phyloP scores from a whole-genome alignment of 2,797 vertebrate genomes.

The Muraenolepis orangiensis region DNA sequence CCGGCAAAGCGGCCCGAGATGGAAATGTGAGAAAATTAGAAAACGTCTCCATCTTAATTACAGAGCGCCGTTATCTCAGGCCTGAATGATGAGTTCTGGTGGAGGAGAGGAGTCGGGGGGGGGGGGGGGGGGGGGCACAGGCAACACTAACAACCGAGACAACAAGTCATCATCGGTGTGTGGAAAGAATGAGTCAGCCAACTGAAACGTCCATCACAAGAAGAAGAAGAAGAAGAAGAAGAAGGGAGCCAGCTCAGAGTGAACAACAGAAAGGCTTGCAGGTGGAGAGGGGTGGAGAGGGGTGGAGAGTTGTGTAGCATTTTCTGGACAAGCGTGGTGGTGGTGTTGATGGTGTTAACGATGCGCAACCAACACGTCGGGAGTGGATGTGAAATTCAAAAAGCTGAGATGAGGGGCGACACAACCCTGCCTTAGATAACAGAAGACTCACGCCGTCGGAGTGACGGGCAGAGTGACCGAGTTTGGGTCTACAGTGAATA shows the following conservation, averaged over 20 bases:
- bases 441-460: background rate
- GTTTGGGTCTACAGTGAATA: too few relatives aligned
- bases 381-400: background rate
- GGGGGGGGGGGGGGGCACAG: too few relatives aligned
- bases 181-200: background rate
- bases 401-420: background rate
- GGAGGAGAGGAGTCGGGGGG: too few relatives aligned
- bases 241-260: background rate
- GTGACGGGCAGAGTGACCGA: too few relatives aligned
- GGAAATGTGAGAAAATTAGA: conserved; percentile 40
- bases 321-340: background rate
- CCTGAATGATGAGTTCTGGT: background rate
- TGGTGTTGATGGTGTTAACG: too few relatives aligned
- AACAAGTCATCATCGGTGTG: background rate
- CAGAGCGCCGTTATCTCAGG: conserved; percentile 29
- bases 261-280: background rate
- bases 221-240: too few relatives aligned
- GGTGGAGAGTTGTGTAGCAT: background rate
- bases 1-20: conserved; percentile 22
- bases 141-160: background rate
- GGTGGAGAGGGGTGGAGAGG: background rate
- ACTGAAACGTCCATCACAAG: too few relatives aligned
- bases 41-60: conserved; percentile 26
- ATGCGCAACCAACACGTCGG: background rate
- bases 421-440: background rate